Base-by-base conservation (phyloP, 1,140 invertebrate genomes). In the Epicauta chinensis region DNA sequence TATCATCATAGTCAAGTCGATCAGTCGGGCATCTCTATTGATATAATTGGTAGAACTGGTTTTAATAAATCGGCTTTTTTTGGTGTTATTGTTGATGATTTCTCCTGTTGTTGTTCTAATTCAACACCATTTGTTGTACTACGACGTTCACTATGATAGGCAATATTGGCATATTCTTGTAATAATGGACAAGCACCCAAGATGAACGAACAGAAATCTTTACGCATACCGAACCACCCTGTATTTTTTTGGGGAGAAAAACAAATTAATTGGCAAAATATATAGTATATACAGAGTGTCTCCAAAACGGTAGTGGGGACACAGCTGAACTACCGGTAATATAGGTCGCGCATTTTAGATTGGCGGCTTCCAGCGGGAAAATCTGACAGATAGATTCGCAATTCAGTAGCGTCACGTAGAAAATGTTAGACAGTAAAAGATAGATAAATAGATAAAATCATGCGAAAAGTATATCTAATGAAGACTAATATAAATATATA, bases 141-240 rank as follows among this genome's bases (percentile, higher is more conserved):
- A 51, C 75, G 60, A 41, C 72, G 71, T 53, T 84, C 81, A 31
- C 81, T 84, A 70, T 84, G 87, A 66, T 98, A 98, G 1, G 93
- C 93, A 61, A 98, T 97, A 71, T 99, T 98, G 3, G 93, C 95
- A 70, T 98, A 99, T 67, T 98, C 93, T 77, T 97, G 93, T 11
- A 99, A 78, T 50, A 94, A 78, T 1, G 95, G 95, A 76, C 93
- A 97, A 0, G 90, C 79, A 29, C 91, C 87, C 5, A 98, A 74
- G 1, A 98, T 72, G 70, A 97, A 98, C 61, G 93, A 90, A 69
- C 93, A 97, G 69, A 98, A 97, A 63, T 96, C 94, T 78, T 97
- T 97, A 42, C 94, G 79, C 55, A 98, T 92, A 16, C 94, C 96
- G 75, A 98, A 99, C 94, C 95, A 98, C 95, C 96, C 91, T 95